Evolutionary conservation across 2,888 invertebrate species (phyloP), one percentile per base, ranked within the genome.

Genomic region (Hermodice carunculata): DNA sequence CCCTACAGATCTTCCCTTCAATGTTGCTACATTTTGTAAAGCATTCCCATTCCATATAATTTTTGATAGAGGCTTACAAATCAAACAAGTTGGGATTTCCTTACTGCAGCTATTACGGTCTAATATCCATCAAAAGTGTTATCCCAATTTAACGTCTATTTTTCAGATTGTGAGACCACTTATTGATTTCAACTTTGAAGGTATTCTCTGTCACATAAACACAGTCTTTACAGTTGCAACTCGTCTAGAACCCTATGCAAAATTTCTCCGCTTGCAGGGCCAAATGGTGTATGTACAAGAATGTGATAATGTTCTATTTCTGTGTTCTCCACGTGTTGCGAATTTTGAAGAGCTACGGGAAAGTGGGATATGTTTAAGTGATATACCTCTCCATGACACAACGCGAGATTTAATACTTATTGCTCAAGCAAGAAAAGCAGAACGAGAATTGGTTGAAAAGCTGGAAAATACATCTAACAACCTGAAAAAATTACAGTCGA

Each of bases 191-290:
- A 94, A 93, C 24, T 96, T 95, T 82, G 92, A 93, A 75, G 95
- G 95, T 83, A 94, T 96, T 70, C 87, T 96, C 71, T 92, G 95
- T 1, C 96, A 96, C 87, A 96, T 96, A 85, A 96, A 96, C 86
- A 95, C 96, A 5, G 94, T 96, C 53, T 96, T 96, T 84, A 95
- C 58, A 29, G 54, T 56, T 19, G 42, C 40, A 28, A 68, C 65
- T 29, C 46, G 42, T 52, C 61, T 61, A 4, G 64, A 57, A 2
- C 14, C 31, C 8, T 6, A 5, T 46, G 11, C 1, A 14, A 28
- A 22, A 22, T 31, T n/a, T 34, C 54, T 76, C 22, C 56, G 68
- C 4, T 65, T 78, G 19, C 76, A 79, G 62, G 79, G 79, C 34
- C 77, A 79, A 65, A 76, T 79, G 78, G 61, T 79, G 8, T 75